Conservation (phyloP, 2,888 invertebrate species). For the Xanthia icteritia region DNA sequence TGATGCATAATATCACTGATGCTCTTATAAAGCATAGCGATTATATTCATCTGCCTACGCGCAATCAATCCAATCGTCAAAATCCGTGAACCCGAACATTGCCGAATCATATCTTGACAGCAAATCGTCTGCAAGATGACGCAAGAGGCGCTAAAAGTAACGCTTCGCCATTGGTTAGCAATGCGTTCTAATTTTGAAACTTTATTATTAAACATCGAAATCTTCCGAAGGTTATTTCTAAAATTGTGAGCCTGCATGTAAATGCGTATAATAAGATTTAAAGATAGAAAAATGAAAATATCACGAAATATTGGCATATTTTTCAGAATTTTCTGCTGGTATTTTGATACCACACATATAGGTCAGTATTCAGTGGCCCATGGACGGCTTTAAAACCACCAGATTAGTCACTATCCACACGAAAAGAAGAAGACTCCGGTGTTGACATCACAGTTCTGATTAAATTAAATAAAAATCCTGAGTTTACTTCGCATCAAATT, state of each 20-base stretch:
- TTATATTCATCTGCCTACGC: conserved; percentile 44
- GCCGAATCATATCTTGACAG: conserved; percentile 36
- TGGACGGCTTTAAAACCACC: background rate
- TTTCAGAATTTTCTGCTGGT: background rate
- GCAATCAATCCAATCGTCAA: conserved; percentile 37
- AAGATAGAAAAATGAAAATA: background rate
- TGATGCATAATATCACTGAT: conserved; percentile 13
- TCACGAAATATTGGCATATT: background rate
- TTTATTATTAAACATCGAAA: conserved; percentile 46
- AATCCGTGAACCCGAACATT: conserved; percentile 29
- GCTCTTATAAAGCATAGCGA: conserved; percentile 21
- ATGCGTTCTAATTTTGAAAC: conserved; percentile 62
- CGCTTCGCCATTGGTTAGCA: conserved; percentile 42
- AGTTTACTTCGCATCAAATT: background rate
- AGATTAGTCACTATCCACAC: too few relatives aligned
- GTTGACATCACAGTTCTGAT: too few relatives aligned
- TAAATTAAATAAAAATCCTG: too few relatives aligned
- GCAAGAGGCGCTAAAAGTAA: conserved; percentile 57
- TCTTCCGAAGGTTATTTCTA: conserved; percentile 22
- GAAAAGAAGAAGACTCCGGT: too few relatives aligned
- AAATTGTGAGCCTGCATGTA: background rate
- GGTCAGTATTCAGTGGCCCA: background rate
- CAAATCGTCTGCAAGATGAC: conserved; percentile 52
- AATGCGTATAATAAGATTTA: background rate
- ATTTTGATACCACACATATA: background rate